These are phyloP conservation scores for Poecilia latipinna DNA, from an alignment of 2,113 vertebrate genomes.

Conservation along the genomic window DNA sequence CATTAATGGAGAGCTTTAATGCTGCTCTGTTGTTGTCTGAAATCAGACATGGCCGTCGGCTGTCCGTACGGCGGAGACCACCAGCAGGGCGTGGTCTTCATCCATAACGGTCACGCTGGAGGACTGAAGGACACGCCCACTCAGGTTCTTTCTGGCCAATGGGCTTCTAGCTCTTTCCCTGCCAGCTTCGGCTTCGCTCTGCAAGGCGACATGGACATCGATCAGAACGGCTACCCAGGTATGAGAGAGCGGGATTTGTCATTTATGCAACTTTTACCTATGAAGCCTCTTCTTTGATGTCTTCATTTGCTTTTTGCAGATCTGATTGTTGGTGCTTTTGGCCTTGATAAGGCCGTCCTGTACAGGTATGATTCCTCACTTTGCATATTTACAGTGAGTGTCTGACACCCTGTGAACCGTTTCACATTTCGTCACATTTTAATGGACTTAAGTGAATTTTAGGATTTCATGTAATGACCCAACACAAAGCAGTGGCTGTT, in stretches of 20 bases:
- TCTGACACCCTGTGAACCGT: background rate
- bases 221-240: constrained; percentile 93
- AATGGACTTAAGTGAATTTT: background rate
- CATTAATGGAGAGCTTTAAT: background rate
- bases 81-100: constrained; percentile 86
- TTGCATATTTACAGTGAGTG: background rate
- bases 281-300: background rate
- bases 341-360: constrained; percentile 85
- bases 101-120: constrained; percentile 80
- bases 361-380: constrained; percentile 82
- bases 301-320: constrained; percentile 72
- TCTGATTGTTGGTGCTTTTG: constrained; percentile 91
- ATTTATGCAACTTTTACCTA: background rate
- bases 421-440: background rate
- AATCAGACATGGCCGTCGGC: constrained; percentile 85
- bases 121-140: constrained; percentile 82
- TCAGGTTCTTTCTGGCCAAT: constrained; percentile 86
- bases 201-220: constrained; percentile 86
- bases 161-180: constrained; percentile 80
- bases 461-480: too few relatives aligned
- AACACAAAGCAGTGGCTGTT: too few relatives aligned
- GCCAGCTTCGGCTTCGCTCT: constrained; percentile 88
- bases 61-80: constrained; percentile 87
- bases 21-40: constrained; percentile 3
- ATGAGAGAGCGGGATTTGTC: background rate